A percentile compares a stretch with the other conserved stretches of the same genome.
Evolutionary conservation across 2,888 invertebrate species (phyloP).

Genomic region (Plebejus anna): DNA sequence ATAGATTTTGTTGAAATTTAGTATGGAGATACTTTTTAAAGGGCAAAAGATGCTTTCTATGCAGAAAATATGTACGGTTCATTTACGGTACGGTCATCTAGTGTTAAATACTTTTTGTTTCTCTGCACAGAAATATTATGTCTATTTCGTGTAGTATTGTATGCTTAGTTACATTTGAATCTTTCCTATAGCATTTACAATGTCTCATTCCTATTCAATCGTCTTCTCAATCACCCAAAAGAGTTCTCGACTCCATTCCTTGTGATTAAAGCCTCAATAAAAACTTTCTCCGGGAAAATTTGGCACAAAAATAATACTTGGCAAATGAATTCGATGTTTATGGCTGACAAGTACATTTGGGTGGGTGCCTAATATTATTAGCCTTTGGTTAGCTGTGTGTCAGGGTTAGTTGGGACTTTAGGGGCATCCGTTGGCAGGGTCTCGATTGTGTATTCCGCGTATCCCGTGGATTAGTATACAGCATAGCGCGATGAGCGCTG

Average conservation of each 20-base stretch:
- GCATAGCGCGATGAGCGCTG: too few relatives aligned
- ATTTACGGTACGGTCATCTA: too few relatives aligned
- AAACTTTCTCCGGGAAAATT: conserved; percentile 6
- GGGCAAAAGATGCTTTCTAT: too few relatives aligned
- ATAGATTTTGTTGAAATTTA: too few relatives aligned
- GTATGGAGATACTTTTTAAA: too few relatives aligned
- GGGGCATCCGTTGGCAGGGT: too few relatives aligned
- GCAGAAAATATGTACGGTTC: too few relatives aligned
- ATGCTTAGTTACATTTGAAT: neutral
- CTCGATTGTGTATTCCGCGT: too few relatives aligned
- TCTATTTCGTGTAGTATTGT: neutral
- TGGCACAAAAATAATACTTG: conserved; percentile 22
- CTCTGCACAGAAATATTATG: too few relatives aligned
- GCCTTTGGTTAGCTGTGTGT: neutral
- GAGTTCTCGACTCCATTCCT: conserved; percentile 1
- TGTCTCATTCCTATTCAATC: neutral
- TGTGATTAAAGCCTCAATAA: conserved; percentile 13
- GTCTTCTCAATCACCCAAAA: conserved; percentile 6
- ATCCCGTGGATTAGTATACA: too few relatives aligned
- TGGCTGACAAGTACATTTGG: conserved; percentile 13
- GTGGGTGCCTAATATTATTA: conserved; percentile 11
- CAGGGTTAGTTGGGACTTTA: neutral
- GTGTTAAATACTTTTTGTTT: too few relatives aligned
- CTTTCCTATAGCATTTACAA: neutral
- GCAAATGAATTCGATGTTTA: conserved; percentile 7